Evolutionary conservation across 2,888 invertebrate genomes (phyloP), one percentile per base, ranked within the genome.

Genomic region (Eristalis arbustorum): DNA sequence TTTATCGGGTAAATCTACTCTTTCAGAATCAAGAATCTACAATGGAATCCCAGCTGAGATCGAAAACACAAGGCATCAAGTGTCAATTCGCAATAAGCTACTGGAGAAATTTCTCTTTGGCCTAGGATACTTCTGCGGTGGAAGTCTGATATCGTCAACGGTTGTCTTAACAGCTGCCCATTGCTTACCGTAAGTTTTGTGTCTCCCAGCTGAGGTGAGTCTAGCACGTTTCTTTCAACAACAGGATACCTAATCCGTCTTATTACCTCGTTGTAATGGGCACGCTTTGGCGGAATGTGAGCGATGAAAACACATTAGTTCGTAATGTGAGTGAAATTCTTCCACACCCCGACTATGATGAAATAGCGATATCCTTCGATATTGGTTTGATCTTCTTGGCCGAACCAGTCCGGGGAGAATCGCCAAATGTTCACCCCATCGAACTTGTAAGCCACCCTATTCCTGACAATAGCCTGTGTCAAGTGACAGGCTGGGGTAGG

Each of bases 401-500:
- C 23, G 67, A 71, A 10, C 13, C 57, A 0, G 82, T 89, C 0
- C 87, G 88, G 28, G 13, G 3, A 0, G 37, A 59, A 22, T 67
- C 82, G 69, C 49, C 85, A 0, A 37, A 59, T 13, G 57, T 84
- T 10, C 61, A 71, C 18, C 84, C 88, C 74, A 88, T 89, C 25
- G 10, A 31, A 11, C 69, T 89, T 10, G 61, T 56, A 5, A 11
- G 56, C 37, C 62, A 14, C 0, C 18, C 6, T 1, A 31, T 78
- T 2, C 22, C 63, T 3, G 64, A 62, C 1, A 42, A 59, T 22
- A 80, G 74, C 6, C 59, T 79, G 11, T 89, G 89, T 59, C 66
- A 78, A 57, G 80, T 81, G 3, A 77, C 81, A n/a, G 89, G 89
- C 0, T 89, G 83, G 78, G 89, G 89, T 23, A 14, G 57, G 1